Base-by-base conservation (phyloP, 2,888 invertebrate species). In the Auanema sp. region DNA sequence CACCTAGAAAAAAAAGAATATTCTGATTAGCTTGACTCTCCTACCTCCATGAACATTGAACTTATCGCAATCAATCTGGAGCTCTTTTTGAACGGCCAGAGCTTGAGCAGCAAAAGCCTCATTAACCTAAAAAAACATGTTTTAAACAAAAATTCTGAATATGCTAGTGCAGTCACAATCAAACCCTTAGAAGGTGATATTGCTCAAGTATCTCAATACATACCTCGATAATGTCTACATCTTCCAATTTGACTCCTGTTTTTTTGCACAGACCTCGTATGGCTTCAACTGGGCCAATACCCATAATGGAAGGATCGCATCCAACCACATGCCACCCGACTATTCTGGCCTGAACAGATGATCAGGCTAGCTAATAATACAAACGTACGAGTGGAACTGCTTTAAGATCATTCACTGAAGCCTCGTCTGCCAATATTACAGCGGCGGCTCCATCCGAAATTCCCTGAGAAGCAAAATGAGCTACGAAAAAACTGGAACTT, bases 61-160 rank as follows among this genome's bases (percentile, higher is more conserved):
- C 84, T 92, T 93, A 70, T 89, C 89, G 64, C 90, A 85, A 84
- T 97, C 92, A 64, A 98, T 85, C 68, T 90, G 89, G 51, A 98
- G 87, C 54, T 92, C 93, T 83, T 92, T 92, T 53, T 90, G 91
- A 77, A 95, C 95, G 0, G 97, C 69, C n/a, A 98, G 86, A 1
- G 92, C 91, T 86, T 98, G 97, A 0, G 95, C 91, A 53, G 90
- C 93, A 87, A 98, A 98, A 0, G 97, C 97, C 86, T 98, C 97
- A 86, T 98, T 98, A 77, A 97, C 73, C 75, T 76, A n/a, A 59
- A 65, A 16, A 40, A 18, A 3, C 2, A 64, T 16, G 3, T 47
- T 3, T 47, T 18, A 3, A 47, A 47, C 8, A 8, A 5, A 8
- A 33, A 33, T n/a, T n/a, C n/a, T n/a, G n/a, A n/a, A n/a, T n/a